Base-by-base conservation (phyloP, 2,113 vertebrate genomes). In the Emydocephalus ijimae region DNA sequence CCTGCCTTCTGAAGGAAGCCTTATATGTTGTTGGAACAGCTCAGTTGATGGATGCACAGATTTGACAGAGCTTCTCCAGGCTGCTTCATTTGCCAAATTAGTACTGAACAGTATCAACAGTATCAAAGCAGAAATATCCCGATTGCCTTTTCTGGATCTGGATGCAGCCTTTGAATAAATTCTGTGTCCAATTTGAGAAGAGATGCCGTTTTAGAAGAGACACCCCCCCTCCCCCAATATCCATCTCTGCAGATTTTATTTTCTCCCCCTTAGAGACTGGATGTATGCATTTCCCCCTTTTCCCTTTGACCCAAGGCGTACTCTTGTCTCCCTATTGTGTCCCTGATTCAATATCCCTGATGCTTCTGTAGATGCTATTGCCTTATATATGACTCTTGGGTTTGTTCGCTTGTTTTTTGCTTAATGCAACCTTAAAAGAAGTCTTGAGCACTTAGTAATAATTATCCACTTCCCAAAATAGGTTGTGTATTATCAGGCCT, bases 401-500 rank as follows among this genome's bases (percentile, higher is more conserved):
- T 69, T 24, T 24, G 23, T 59, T 59, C n/a, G 14, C 5, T 64
- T 64, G 12, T 29, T 69, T 14, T 74, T 74, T 61, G 24, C 24
- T 74, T 74, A 18, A 74, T 34, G 64, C n/a, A 74, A 34, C 64
- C 64, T 34, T 74, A 34, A 93, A 95, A 94, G 94, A 92, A 92
- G 88, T 91, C 87, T 81, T 86, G 85, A 92, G 90, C 92, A 54
- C 92, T 95, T 87, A 92, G n/a, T 7, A 23, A 93, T 89, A 93
- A 89, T 95, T 94, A 95, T n/a, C 92, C 59, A 91, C 90, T 34
- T 43, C 94, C 97, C 96, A 96, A 96, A 95, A 96, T 94, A 96
- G 94, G 59, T 69, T 21, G 34, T 57, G 0, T 93, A 93, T 92
- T 88, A 52, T 50, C 90, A 87, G 93, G 91, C 57, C 89, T 59